Evolutionary conservation across 1,140 invertebrate genomes (phyloP), one percentile per base, ranked within the genome.

Genomic region (Parapsyche elsis): DNA sequence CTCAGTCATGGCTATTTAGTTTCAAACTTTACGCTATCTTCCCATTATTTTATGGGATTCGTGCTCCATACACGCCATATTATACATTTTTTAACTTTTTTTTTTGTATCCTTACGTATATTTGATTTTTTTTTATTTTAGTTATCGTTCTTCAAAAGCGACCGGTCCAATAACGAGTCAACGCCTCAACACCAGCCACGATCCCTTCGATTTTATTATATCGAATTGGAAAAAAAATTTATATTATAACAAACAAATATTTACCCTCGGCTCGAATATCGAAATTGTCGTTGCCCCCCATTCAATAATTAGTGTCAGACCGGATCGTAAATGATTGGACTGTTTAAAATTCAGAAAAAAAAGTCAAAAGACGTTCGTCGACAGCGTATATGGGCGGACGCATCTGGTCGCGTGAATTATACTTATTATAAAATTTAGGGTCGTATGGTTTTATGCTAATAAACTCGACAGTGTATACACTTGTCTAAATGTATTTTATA

Each of bases 11-110:
- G 71, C 71, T 73, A 49, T 73, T 73, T 24, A 49, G 26, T 73
- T 73, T 46, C 71, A 73, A 73, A 73, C 38, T 73, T 73, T 73
- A 73, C 71, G 71, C 71, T 73, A 73, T 73, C 71, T 73, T 73
- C 44, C 71, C 71, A 73, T 73, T 73, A 73, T 73, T 73, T 73
- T 73, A 73, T 73, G 71, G 71, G 71, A 73, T 73, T 73, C 38
- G 45, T 73, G 71, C 24, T 21, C 38, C 71, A 46, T 73, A 45
- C 71, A 73, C 71, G 14, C 24, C 71, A 46, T 9, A 46, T 73
- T 73, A 73, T 49, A 67, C 64, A 16, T 53, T 53, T 53, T 53
- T 14, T n/a, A n/a, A 14, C 64, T 23, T 23, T 67, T 67, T 67
- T 67, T 67, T 67, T n/a, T 53, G 16, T 5, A 53, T n/a, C 64